These are phyloP conservation scores for Enteromius thamalakanensis DNA, from an alignment of 2,797 vertebrate genomes.

Conservation along the genomic window DNA sequence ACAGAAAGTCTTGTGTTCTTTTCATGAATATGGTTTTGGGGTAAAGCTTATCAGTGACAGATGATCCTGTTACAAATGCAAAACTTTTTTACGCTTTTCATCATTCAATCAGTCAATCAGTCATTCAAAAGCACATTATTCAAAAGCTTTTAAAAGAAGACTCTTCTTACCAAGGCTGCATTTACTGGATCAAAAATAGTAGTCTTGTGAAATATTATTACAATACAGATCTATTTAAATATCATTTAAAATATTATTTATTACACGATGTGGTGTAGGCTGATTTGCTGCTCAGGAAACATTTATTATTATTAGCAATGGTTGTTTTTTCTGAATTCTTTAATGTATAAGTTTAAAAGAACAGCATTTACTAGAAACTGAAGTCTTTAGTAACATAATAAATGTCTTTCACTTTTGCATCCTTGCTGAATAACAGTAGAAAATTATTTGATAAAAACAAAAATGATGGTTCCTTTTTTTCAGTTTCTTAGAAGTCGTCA, in stretches of 20 bases:
- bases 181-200: background rate
- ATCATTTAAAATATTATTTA: background rate
- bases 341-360: background rate
- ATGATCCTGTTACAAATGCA: background rate
- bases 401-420: background rate
- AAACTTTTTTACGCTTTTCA: too few relatives aligned
- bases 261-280: background rate
- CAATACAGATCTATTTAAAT: background rate
- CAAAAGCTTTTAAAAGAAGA: background rate
- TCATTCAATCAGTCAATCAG: too few relatives aligned
- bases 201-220: background rate
- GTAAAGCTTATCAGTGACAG: background rate
- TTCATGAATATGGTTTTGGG: background rate
- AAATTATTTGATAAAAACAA: background rate
- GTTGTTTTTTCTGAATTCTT: background rate
- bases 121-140: background rate
- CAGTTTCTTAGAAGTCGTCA: background rate
- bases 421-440: background rate
- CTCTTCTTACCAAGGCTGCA: background rate
- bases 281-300: background rate
- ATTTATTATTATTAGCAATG: background rate
- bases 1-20: background rate
- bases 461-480: background rate
- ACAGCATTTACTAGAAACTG: background rate
- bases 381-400: background rate